Evolutionary conservation across 2,888 invertebrate genomes (phyloP), one percentile per base, ranked within the genome.

Genomic region (Acleris holmiana): DNA sequence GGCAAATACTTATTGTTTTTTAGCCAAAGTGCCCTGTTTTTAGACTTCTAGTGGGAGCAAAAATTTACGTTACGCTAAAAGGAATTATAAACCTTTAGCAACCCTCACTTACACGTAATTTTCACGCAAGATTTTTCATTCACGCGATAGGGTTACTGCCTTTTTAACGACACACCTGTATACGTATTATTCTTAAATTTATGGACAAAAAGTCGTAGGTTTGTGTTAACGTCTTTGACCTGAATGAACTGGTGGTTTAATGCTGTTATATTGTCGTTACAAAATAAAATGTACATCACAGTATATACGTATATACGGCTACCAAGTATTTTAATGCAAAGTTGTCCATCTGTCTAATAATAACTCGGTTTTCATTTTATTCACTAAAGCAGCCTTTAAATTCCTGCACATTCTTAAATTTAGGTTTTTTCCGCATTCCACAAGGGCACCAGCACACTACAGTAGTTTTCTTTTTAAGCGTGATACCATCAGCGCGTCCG

Each of bases 401-500:
- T 40, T n/a, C 21, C 40, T 40, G 3, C 13, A 15, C 19, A 10
- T 19, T 19, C 19, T 18, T 29, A 47, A 47, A 35, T 35, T 18
- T 21, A 48, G 15, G 1, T 6, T 18, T 46, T 21, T 46, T 17
- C 46, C 25, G 51, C 57, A 65, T 59, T 59, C 59, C 56, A 61
- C 58, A 54, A 66, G 67, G 68, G 69, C 68, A 74, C 62, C 76
- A 74, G 79, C 80, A 82, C 78, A 80, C 72, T 69, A 63, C 69
- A 67, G 73, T 76, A 70, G 70, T 70, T 72, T 69, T 62, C 51
- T 78, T 83, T 84, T 81, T 75, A 72, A 17, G 68, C 64, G 61
- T 66, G 84, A 86, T 83, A 83, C 61, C 78, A 86, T 85, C 84
- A 71, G 68, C 65, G 73, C 79, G 74, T 76, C 79, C 76, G 78